A percentile compares a stretch with the other conserved stretches of the same genome.
Conservation (phyloP, 2,113 vertebrate genomes). For the Glaucomys volans region DNA sequence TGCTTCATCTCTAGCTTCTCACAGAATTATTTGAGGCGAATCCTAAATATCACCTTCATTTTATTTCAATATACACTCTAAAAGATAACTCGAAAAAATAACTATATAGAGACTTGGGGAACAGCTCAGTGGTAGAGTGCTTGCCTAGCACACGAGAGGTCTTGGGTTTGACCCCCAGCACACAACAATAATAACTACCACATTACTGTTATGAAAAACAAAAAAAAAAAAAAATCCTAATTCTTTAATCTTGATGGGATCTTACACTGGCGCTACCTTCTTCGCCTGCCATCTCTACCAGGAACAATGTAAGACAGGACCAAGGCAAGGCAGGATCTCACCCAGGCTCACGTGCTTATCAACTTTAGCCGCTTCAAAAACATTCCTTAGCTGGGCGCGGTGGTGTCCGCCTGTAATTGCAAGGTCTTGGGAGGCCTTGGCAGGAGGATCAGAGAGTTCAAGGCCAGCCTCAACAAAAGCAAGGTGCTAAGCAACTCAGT, state of each 20-base stretch:
- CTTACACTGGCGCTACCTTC: accelerated
- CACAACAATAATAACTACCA: not conserved
- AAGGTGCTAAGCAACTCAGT: too few species aligned
- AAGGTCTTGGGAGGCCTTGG: too few species aligned
- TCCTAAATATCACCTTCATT: not conserved
- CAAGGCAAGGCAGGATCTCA: not conserved
- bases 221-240: not conserved
- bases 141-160: not conserved
- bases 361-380: not conserved
- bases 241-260: not conserved
- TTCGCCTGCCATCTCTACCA: not conserved
- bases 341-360: not conserved
- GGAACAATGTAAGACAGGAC: not conserved
- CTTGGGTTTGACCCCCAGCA: not conserved
- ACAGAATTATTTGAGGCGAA: slow-evolving; percentile 3
- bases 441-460: too few species aligned
- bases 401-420: too few species aligned
- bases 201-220: not conserved
- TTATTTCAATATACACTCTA: slow-evolving; percentile 30
- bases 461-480: too few species aligned
- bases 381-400: not conserved
- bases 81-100: not conserved
- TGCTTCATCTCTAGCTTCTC: not conserved
- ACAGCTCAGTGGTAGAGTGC: not conserved
- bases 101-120: not conserved